Conservation (phyloP, 92 coral and sea anemone species). For the Metridium senile region DNA sequence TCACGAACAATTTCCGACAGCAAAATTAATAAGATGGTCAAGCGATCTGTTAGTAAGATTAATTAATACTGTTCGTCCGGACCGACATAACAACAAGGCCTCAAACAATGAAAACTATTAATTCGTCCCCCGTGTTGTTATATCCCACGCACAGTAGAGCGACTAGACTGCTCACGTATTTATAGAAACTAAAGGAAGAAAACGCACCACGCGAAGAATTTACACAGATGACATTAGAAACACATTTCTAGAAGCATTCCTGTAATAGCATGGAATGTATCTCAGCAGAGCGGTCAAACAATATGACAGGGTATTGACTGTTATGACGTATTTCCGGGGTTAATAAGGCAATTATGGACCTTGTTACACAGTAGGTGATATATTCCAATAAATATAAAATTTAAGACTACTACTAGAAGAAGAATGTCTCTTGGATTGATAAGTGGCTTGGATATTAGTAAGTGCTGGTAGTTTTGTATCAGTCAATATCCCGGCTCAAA, state of each 20-base stretch:
- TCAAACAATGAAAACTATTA: slow-evolving; percentile 12
- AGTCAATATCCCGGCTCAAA: not conserved
- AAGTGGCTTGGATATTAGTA: too few relatives aligned
- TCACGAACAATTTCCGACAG: slow-evolving; percentile 7
- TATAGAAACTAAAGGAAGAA: slow-evolving; percentile 32
- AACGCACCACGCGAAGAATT: slow-evolving; percentile 27
- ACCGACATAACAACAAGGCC: not conserved
- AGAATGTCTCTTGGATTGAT: not conserved
- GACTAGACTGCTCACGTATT: not conserved
- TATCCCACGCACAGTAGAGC: slow-evolving; percentile 1
- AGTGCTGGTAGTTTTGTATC: not conserved
- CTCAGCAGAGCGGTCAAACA: slow-evolving; percentile 24
- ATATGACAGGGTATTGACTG: slow-evolving; percentile 16
- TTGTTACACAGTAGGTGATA: not conserved
- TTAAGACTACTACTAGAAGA: not conserved
- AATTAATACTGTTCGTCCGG: slow-evolving; percentile 11
- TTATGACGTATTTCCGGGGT: slow-evolving; percentile 40
- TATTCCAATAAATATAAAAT: not conserved
- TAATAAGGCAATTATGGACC: slow-evolving; percentile 8
- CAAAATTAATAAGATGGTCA: slow-evolving; percentile 3
- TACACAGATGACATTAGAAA: slow-evolving; percentile 23
- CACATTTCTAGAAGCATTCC: slow-evolving; percentile 21
- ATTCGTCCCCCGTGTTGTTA: slow-evolving; percentile 8
- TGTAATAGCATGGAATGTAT: slow-evolving; percentile 9
- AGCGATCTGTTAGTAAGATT: not conserved